phyloP scores from a whole-genome alignment of 1,140 invertebrate species.

The Hirudo medicinalis region DNA sequence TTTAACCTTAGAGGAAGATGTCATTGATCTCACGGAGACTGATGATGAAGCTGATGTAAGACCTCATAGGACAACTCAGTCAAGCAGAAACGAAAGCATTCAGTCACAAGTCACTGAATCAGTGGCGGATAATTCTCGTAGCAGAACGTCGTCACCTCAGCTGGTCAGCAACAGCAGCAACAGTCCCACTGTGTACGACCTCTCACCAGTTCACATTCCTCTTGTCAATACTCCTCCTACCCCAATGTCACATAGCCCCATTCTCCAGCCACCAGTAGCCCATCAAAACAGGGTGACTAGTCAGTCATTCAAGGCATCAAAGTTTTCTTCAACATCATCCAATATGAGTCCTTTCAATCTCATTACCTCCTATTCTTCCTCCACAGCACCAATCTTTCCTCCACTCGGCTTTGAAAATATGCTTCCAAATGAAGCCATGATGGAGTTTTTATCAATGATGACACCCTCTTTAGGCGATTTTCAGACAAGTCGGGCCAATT shows the following conservation, averaged over 20 bases:
- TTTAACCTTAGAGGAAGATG: background rate
- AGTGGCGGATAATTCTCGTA: background rate
- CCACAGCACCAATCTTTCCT: background rate
- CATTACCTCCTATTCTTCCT: background rate
- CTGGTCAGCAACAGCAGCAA: background rate
- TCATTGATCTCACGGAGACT: conserved; percentile 17
- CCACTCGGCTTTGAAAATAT: conserved; percentile 11
- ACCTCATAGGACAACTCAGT: background rate
- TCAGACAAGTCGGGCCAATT: background rate
- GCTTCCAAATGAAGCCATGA: conserved; percentile 2
- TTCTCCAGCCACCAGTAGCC: conserved; percentile 7
- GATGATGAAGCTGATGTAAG: conserved; percentile 10
- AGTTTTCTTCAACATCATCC: conserved; percentile 1
- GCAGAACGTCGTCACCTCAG: background rate
- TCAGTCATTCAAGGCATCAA: conserved; percentile 16
- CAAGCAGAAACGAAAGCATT: background rate
- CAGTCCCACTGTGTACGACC: conserved; percentile 13
- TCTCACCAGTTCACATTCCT: conserved; percentile 15
- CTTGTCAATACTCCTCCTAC: background rate
- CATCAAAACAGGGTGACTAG: conserved; percentile 2
- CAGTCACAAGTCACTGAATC: conserved; percentile 1
- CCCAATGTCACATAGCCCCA: background rate
- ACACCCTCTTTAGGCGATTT: background rate
- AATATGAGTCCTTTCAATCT: conserved; percentile 3
- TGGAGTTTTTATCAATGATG: conserved; percentile 17